A percentile compares a stretch with the other conserved stretches of the same genome.
Conservation (phyloP, 2,797 vertebrate species). For the Spinus olivaceus region DNA sequence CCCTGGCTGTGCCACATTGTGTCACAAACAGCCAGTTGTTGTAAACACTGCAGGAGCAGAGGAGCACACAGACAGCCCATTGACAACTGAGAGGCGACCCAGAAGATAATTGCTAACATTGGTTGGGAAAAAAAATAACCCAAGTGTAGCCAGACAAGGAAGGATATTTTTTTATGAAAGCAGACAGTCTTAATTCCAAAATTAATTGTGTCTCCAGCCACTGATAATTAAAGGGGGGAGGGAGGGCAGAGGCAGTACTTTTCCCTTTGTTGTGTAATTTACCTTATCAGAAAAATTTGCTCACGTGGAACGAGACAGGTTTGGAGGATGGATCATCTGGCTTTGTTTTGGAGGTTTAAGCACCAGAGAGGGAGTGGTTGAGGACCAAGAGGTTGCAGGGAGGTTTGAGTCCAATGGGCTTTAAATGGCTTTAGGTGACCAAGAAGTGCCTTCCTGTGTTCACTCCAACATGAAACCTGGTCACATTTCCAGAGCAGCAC, state of each 20-base stretch:
- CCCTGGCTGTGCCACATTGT: neutral
- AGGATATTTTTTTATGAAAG: slow-evolving; percentile 44
- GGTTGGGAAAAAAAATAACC: neutral
- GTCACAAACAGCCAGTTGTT: slow-evolving; percentile 44
- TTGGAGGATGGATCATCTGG: neutral
- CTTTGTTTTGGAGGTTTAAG: neutral
- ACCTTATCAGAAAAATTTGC: slow-evolving; percentile 41
- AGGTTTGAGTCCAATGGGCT: neutral
- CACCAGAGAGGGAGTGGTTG: neutral
- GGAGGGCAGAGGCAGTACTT: neutral
- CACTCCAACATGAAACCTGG: neutral
- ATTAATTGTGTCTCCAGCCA: slow-evolving; percentile 43
- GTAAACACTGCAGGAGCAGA: neutral
- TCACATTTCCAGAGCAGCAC: neutral
- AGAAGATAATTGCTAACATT: slow-evolving; percentile 34
- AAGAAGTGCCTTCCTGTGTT: neutral
- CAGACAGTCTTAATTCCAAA: slow-evolving; percentile 48
- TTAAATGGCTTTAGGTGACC: neutral
- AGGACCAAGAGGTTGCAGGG: neutral
- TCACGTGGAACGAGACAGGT: neutral
- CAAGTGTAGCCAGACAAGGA: neutral
- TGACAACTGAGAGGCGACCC: slow-evolving; percentile 24
- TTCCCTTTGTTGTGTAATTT: slow-evolving; percentile 28
- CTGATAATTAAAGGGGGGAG: slow-evolving; percentile 8
- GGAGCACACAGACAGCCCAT: neutral